Percentiles rank a stretch among this genome's conserved stretches.
phyloP scores from a whole-genome alignment of 2,888 invertebrate species.

The Xanthia togata region DNA sequence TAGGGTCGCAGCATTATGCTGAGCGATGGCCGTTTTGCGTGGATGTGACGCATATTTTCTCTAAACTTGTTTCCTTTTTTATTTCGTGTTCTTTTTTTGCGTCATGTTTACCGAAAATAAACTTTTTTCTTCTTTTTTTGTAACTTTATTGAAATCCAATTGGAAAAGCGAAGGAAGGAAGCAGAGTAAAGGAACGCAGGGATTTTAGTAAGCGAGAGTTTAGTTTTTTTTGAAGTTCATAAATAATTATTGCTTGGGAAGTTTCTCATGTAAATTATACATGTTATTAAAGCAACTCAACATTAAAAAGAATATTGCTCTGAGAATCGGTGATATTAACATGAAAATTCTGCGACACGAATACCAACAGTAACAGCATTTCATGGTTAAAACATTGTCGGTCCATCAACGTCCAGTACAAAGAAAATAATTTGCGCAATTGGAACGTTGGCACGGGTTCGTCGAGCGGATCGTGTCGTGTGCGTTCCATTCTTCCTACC shows the following conservation, averaged over 20 bases:
- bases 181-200: neutral
- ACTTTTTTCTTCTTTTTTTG: no score
- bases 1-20: no score
- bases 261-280: neutral
- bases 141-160: neutral
- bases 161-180: neutral
- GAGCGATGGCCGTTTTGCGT: no score
- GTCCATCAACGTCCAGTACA: slow-evolving; percentile 66
- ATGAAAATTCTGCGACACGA: slow-evolving; percentile 4
- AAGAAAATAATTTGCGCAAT: slow-evolving; percentile 74
- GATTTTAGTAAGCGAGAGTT: neutral
- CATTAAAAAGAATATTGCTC: neutral
- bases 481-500: slow-evolving; percentile 66
- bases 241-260: neutral
- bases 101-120: no score
- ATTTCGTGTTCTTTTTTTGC: no score
- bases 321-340: slow-evolving; percentile 1
- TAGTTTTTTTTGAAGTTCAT: neutral
- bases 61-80: no score
- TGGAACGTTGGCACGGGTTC: slow-evolving; percentile 62
- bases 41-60: no score
- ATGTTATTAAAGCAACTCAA: neutral
- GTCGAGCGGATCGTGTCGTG: slow-evolving; percentile 73
- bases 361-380: slow-evolving; percentile 34
- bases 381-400: slow-evolving; percentile 62